These are phyloP conservation scores for Furnarius figulus DNA, from an alignment of 2,113 vertebrate genomes.

Conservation along the genomic window DNA sequence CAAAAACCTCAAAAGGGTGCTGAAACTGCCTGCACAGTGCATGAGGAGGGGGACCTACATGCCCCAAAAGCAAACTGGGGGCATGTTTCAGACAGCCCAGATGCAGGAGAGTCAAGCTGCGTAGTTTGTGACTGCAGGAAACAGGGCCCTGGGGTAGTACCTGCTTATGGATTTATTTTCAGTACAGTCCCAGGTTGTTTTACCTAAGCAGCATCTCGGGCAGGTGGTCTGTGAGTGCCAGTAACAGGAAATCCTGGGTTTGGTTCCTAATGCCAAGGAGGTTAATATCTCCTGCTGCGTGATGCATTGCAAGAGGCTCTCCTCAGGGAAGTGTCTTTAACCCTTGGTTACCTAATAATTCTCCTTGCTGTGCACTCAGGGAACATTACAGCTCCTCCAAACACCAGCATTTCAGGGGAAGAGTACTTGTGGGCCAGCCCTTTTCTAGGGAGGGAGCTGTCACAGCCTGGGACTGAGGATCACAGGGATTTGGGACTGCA, in stretches of 20 bases:
- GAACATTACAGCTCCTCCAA: not conserved
- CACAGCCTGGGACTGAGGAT: rapidly evolving
- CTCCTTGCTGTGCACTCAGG: not conserved
- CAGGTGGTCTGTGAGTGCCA: not conserved
- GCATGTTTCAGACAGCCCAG: not conserved
- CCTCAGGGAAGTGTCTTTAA: not conserved
- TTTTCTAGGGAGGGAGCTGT: not conserved
- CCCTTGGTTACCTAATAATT: not conserved
- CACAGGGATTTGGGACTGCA: not conserved
- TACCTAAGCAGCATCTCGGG: not conserved
- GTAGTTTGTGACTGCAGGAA: not conserved
- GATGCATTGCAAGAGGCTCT: not conserved
- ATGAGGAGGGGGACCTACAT: rapidly evolving
- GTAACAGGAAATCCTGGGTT: not conserved
- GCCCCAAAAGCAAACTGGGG: not conserved
- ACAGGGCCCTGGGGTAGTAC: not conserved
- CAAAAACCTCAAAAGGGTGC: not conserved
- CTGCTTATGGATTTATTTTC: not conserved
- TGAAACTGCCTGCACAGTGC: not conserved
- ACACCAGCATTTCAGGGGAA: not conserved
- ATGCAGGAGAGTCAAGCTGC: rapidly evolving
- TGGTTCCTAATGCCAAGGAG: not conserved
- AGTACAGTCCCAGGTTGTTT: not conserved
- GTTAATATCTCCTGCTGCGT: not conserved
- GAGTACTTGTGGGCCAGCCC: not conserved